phyloP scores from a whole-genome alignment of 2,797 vertebrate species.

The Poeciliopsis turneri region DNA sequence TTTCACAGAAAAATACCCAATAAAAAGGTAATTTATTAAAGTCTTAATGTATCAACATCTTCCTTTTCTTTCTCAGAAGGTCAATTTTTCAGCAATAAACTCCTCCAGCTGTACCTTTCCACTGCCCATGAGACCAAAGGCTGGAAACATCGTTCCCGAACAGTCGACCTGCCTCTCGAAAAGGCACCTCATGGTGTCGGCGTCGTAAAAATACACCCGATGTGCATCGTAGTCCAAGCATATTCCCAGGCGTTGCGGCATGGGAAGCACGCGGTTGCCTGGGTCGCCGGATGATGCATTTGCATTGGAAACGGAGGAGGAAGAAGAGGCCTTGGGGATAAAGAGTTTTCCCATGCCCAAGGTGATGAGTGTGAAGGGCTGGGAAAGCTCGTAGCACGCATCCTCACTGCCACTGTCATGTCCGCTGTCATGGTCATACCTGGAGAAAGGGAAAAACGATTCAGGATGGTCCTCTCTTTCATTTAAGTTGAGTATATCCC shows the following conservation, averaged over 20 bases:
- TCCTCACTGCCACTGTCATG: conserved; percentile 98
- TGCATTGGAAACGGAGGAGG: conserved; percentile 65
- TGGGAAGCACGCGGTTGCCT: conserved; percentile 85
- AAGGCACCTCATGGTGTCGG: conserved; percentile 91
- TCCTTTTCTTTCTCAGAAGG: conserved; percentile 72
- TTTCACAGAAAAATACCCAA: conserved; percentile 21
- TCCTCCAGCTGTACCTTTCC: conserved; percentile 90
- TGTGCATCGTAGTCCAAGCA: conserved; percentile 92
- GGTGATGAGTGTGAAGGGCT: conserved; percentile 92
- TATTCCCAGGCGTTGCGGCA: conserved; percentile 88
- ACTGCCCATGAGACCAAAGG: conserved; percentile 93
- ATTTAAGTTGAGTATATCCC: too few species aligned
- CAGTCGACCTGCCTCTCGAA: conserved; percentile 96
- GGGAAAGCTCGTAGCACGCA: conserved; percentile 87
- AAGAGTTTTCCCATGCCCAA: conserved; percentile 95
- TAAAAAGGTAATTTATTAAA: conserved; percentile 19
- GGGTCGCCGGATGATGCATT: conserved; percentile 69
- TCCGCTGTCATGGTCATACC: conserved; percentile 96
- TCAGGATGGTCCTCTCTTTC: background rate
- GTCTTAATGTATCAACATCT: background rate
- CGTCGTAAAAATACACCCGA: conserved; percentile 90
- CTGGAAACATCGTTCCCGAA: conserved; percentile 93
- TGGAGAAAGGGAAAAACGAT: conserved; percentile 48
- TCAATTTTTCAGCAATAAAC: conserved; percentile 81
- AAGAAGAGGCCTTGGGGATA: conserved; percentile 86